These are phyloP conservation scores for Sinodicranocentrus sp. DNA, from an alignment of 2,888 invertebrate genomes.

Conservation along the genomic window DNA sequence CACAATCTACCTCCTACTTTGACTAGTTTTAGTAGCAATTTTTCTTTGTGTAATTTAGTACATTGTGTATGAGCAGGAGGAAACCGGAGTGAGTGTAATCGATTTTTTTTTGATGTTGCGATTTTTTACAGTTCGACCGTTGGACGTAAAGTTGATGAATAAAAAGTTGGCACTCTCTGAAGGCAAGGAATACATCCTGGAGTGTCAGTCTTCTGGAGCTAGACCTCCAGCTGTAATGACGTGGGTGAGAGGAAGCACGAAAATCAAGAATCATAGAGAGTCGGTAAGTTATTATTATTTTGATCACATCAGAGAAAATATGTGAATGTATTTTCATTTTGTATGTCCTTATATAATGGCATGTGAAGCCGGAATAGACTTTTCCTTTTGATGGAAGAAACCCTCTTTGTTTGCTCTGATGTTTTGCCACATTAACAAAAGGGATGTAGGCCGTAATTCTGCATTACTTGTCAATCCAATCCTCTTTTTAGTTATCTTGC, in stretches of 20 bases:
- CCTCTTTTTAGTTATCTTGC: neutral
- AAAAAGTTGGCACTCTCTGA: slow-evolving; percentile 86
- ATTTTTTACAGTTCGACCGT: slow-evolving; percentile 83
- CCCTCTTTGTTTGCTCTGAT: too few relatives aligned
- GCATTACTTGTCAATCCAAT: slow-evolving; percentile 3
- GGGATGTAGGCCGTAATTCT: neutral
- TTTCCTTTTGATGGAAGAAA: too few relatives aligned
- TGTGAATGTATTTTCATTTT: too few relatives aligned
- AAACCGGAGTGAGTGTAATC: neutral
- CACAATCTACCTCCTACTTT: neutral
- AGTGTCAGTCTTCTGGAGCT: slow-evolving; percentile 87
- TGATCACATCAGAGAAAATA: neutral
- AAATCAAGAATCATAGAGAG: slow-evolving; percentile 84
- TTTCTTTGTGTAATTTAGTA: slow-evolving; percentile 1
- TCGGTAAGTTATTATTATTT: slow-evolving; percentile 80
- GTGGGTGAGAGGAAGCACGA: slow-evolving; percentile 87
- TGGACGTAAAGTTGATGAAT: slow-evolving; percentile 85
- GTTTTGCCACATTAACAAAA: too few relatives aligned
- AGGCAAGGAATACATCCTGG: slow-evolving; percentile 85
- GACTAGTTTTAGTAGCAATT: neutral
- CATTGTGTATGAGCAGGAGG: neutral
- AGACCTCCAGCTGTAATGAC: slow-evolving; percentile 87
- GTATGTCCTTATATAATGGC: too few relatives aligned
- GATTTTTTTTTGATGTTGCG: slow-evolving; percentile 15
- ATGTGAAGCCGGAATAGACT: too few relatives aligned